A percentile compares a stretch with the other conserved stretches of the same genome.
These are phyloP conservation scores for Amia ocellicauda DNA, from an alignment of 2,113 vertebrate genomes.

Conservation along the genomic window DNA sequence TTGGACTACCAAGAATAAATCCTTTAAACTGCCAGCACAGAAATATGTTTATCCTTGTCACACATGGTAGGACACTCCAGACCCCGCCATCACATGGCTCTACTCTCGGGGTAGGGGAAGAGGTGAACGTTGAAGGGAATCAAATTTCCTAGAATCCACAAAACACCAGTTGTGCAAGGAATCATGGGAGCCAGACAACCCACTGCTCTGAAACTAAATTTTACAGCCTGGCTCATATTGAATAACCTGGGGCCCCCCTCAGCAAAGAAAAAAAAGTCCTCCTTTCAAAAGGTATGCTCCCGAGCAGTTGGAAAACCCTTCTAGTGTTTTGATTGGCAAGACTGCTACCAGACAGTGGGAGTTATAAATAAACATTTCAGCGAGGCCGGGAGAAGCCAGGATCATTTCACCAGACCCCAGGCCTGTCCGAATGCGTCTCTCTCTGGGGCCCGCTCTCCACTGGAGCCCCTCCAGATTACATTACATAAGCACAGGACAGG, in stretches of 20 bases:
- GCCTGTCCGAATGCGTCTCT: constrained; percentile 44
- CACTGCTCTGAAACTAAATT: constrained; percentile 79
- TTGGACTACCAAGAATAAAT: too few species aligned
- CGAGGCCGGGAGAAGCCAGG: constrained; percentile 70
- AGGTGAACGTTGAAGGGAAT: constrained; percentile 1
- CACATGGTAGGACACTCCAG: background rate
- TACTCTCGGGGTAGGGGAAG: background rate
- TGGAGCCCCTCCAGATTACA: constrained; percentile 73
- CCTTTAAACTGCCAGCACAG: too few species aligned
- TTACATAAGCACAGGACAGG: constrained; percentile 72
- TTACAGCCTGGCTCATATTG: constrained; percentile 74
- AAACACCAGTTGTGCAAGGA: constrained; percentile 36
- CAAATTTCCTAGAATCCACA: constrained; percentile 8
- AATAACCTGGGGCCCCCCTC: constrained; percentile 65
- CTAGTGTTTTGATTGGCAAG: constrained; percentile 79
- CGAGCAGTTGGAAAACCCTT: constrained; percentile 68
- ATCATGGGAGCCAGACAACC: constrained; percentile 71
- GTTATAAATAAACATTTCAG: constrained; percentile 79
- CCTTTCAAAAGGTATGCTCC: constrained; percentile 73
- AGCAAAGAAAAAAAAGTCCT: constrained; percentile 51
- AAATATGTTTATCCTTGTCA: background rate
- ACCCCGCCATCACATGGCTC: background rate
- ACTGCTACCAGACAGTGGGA: constrained; percentile 72
- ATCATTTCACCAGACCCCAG: constrained; percentile 63
- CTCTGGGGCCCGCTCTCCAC: constrained; percentile 47